phyloP scores from a whole-genome alignment of 2,797 vertebrate genomes.

The Acanthurus leucopareius region DNA sequence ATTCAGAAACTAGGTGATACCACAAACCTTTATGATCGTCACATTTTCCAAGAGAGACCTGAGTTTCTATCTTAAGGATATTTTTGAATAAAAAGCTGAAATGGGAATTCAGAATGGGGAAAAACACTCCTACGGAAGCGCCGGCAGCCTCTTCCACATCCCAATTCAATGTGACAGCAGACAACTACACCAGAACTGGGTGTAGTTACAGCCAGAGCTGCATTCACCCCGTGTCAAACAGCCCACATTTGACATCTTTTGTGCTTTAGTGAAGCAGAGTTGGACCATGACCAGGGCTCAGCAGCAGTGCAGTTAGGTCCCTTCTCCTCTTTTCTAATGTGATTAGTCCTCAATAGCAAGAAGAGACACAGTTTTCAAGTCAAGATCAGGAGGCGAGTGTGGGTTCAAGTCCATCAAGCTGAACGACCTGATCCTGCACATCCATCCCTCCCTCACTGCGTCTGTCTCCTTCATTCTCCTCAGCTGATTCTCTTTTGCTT shows the following conservation, averaged over 20 bases:
- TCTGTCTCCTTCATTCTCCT: conserved; percentile 42
- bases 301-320: conserved; percentile 46
- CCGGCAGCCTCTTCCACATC: not conserved
- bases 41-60: not conserved
- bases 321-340: conserved; percentile 53
- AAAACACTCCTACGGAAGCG: not conserved
- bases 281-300: conserved; percentile 55
- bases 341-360: conserved; percentile 63
- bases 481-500: conserved; percentile 32
- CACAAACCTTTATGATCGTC: not conserved
- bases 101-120: not conserved
- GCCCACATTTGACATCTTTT: conserved; percentile 51
- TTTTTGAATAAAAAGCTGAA: not conserved
- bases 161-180: conserved; percentile 17
- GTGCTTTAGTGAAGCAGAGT: conserved; percentile 53
- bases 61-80: not conserved
- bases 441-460: conserved; percentile 23
- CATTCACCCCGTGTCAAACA: conserved; percentile 33
- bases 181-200: not conserved
- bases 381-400: conserved; percentile 10
- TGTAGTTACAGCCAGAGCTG: conserved; percentile 28
- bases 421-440: conserved; percentile 46
- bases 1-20: not conserved
- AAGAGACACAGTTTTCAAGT: conserved; percentile 56
- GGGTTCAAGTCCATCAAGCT: conserved; percentile 56